Conservation (phyloP, 1,140 invertebrate species). For the Eubasilissa regina region DNA sequence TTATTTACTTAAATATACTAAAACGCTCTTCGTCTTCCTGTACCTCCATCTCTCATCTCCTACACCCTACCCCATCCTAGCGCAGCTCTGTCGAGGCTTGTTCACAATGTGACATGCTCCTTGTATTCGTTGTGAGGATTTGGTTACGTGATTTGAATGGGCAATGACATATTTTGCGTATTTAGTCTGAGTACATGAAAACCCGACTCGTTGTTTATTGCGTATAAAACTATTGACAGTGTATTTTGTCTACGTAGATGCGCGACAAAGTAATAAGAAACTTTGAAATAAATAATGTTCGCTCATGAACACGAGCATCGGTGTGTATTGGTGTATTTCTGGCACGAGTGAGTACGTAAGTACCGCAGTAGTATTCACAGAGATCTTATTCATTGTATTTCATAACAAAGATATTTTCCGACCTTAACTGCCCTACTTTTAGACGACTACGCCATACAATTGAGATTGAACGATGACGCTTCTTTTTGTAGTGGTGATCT, state of each 20-base stretch:
- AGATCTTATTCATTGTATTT: too few species aligned
- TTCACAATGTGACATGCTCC: slow-evolving; percentile 28
- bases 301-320: too few species aligned
- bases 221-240: slow-evolving; percentile 16
- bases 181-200: slow-evolving; percentile 4
- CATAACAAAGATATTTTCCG: too few species aligned
- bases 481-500: too few species aligned
- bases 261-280: background rate
- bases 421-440: too few species aligned
- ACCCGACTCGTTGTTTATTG: slow-evolving; percentile 11
- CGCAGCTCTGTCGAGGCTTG: background rate
- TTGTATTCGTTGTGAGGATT: slow-evolving; percentile 27
- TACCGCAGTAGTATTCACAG: too few species aligned
- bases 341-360: too few species aligned
- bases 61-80: too few species aligned
- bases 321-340: too few species aligned
- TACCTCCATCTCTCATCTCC: slow-evolving; percentile 3
- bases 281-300: too few species aligned
- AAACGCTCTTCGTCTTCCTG: slow-evolving; percentile 14
- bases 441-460: too few species aligned
- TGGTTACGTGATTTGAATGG: slow-evolving; percentile 38
- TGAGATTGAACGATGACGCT: too few species aligned
- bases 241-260: background rate
- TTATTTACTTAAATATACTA: slow-evolving; percentile 53
- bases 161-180: slow-evolving; percentile 19